A percentile compares a stretch with the other conserved stretches of the same genome.
Evolutionary conservation across 2,797 vertebrate species (phyloP).

Genomic region (Phalloptychus januarius): DNA sequence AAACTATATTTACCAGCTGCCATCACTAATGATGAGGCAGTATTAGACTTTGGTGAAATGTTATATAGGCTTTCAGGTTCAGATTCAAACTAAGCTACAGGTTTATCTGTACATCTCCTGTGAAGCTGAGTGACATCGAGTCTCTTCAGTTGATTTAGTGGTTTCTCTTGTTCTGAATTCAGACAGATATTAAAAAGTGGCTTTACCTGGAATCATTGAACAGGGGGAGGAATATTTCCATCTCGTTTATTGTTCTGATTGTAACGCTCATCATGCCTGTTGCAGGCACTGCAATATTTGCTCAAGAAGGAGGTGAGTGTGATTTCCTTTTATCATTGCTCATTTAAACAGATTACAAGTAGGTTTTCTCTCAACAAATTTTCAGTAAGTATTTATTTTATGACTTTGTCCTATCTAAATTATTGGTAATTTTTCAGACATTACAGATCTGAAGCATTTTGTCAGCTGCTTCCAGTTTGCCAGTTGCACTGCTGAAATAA

Average conservation of each 20-base stretch:
- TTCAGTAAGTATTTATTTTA: background rate
- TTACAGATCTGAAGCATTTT: slow-evolving; percentile 59
- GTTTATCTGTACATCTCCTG: background rate
- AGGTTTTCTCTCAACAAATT: slow-evolving; percentile 22
- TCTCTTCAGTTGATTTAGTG: background rate
- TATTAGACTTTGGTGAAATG: background rate
- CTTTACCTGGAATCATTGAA: slow-evolving; percentile 23
- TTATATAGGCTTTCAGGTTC: background rate
- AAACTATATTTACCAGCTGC: slow-evolving; percentile 26
- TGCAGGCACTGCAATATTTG: slow-evolving; percentile 17
- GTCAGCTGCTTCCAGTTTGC: slow-evolving; percentile 62
- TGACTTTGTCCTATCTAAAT: background rate
- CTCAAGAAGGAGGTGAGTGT: slow-evolving; percentile 53
- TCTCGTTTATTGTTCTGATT: slow-evolving; percentile 20
- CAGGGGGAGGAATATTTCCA: slow-evolving; percentile 34
- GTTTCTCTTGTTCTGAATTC: slow-evolving; percentile 19
- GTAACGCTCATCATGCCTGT: slow-evolving; percentile 18
- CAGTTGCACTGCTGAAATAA: too few relatives aligned
- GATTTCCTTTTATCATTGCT: background rate
- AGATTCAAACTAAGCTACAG: slow-evolving; percentile 1
- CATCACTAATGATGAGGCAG: slow-evolving; percentile 41
- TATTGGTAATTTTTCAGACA: slow-evolving; percentile 46
- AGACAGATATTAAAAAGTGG: slow-evolving; percentile 45
- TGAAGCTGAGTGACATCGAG: slow-evolving; percentile 14
- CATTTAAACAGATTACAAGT: slow-evolving; percentile 38